Evolutionary conservation across 2,888 invertebrate genomes (phyloP).

Genomic region (Anagyrus pseudococci): DNA sequence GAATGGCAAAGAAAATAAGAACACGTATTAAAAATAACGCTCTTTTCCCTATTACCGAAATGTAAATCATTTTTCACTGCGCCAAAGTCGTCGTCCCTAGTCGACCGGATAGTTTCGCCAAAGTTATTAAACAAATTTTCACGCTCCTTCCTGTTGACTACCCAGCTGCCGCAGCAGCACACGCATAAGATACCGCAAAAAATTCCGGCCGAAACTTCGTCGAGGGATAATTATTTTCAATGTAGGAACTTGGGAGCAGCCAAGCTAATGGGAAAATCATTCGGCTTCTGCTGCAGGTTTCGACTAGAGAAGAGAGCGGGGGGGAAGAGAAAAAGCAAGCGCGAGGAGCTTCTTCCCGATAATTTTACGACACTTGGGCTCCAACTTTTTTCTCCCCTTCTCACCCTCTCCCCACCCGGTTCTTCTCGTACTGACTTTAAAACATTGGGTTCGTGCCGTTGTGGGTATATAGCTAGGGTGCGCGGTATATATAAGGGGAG

Average conservation of each 20-base stretch:
- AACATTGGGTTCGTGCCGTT: too few species aligned
- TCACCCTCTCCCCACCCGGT: too few species aligned
- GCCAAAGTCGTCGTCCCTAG: too few species aligned
- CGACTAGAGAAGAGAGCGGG: background rate
- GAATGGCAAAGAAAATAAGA: too few species aligned
- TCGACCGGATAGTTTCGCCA: slow-evolving; percentile 2
- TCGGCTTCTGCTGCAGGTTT: background rate
- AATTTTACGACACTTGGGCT: slow-evolving; percentile 28
- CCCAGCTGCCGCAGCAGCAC: background rate
- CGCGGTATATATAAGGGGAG: background rate
- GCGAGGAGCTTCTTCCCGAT: slow-evolving; percentile 15
- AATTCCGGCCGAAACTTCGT: slow-evolving; percentile 11
- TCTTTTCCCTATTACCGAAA: too few species aligned
- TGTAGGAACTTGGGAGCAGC: slow-evolving; percentile 13
- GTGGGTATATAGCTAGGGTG: slow-evolving; percentile 8
- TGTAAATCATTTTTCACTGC: too few species aligned
- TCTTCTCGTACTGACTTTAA: too few species aligned
- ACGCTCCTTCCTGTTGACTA: slow-evolving; percentile 14
- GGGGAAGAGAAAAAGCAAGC: slow-evolving; percentile 4
- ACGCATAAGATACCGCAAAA: slow-evolving; percentile 22
- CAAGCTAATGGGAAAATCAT: slow-evolving; percentile 24
- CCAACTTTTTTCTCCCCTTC: slow-evolving; percentile 12
- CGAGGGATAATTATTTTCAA: slow-evolving; percentile 21
- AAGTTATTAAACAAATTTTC: background rate
- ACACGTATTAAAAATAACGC: too few species aligned